Evolutionary conservation across 2,113 vertebrate genomes (phyloP).

Genomic region (Hylia prasina): DNA sequence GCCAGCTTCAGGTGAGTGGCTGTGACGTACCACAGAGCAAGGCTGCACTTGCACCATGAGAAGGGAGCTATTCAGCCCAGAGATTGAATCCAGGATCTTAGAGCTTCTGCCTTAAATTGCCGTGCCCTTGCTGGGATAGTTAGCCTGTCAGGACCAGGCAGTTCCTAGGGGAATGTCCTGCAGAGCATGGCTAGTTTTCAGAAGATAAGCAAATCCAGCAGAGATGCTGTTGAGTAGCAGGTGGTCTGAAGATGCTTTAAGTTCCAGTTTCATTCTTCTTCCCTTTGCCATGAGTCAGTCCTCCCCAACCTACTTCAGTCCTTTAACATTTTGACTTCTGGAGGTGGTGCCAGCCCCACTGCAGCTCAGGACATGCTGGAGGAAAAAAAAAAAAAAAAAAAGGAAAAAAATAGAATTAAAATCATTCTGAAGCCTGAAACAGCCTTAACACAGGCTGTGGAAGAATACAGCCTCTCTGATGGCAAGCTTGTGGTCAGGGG

Average conservation of each 20-base stretch:
- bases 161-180: neutral
- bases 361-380: neutral
- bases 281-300: neutral
- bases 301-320: neutral
- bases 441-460: neutral
- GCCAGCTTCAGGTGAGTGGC: neutral
- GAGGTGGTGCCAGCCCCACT: neutral
- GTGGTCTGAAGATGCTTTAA: neutral
- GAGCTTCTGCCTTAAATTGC: neutral
- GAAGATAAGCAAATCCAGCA: neutral
- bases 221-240: neutral
- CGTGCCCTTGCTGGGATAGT: neutral
- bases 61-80: neutral
- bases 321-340: neutral
- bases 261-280: neutral
- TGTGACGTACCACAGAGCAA: neutral
- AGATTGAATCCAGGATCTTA: neutral
- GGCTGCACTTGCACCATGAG: neutral
- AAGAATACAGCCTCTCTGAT: neutral
- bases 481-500: neutral
- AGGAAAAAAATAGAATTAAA: neutral
- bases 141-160: neutral
- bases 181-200: neutral
- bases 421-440: neutral
- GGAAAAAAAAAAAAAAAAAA: neutral